Base-by-base conservation (phyloP, 2,888 invertebrate species). In the Odontocerum albicorne region DNA sequence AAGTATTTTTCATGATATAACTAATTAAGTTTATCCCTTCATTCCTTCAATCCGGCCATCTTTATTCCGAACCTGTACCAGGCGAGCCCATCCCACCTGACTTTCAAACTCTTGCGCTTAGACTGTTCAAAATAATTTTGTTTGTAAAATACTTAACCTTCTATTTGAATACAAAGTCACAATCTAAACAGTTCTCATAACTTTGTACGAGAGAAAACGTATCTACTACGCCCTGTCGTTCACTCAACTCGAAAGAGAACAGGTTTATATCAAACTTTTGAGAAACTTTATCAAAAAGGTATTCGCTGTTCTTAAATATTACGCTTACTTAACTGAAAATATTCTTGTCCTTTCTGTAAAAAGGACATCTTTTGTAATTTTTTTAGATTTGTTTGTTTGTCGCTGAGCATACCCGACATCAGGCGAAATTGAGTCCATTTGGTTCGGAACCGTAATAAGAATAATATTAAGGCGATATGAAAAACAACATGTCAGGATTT, bases 401-500 rank as follows among this genome's bases (percentile, higher is more conserved):
- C 21, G 20, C 46, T 46, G 2, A 7, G 13, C 19, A 19, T 17
- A 33, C 33, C 36, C 33, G 27, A 36, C 47, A 47, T 46, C 54
- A 42, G 51, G 47, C 49, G 55, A 59, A 59, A 59, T 59, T 59
- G 59, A 59, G 59, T 56, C 59, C 59, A 59, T 59, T 59, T 59
- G 49, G 59, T 59, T 55, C 49, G 56, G 56, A 52, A 39, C 49
- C 49, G 55, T 59, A 56, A 59, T 59, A 59, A 59, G 59, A 59
- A 59, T 59, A 59, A 59, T 56, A 59, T 54, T 45, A 56, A 56
- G 53, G 49, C 46, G 59, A 59, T 59, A 59, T 59, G 59, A 59
- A 59, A 56, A 59, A 59, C 59, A 59, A 59, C 56, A 59, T 56
- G 59, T 56, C 43, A 55, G 59, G 56, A 59, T 59, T 59, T 59